Evolutionary conservation across 92 coral and sea anemone genomes (phyloP).

Genomic region (Epizoanthus rinbou): DNA sequence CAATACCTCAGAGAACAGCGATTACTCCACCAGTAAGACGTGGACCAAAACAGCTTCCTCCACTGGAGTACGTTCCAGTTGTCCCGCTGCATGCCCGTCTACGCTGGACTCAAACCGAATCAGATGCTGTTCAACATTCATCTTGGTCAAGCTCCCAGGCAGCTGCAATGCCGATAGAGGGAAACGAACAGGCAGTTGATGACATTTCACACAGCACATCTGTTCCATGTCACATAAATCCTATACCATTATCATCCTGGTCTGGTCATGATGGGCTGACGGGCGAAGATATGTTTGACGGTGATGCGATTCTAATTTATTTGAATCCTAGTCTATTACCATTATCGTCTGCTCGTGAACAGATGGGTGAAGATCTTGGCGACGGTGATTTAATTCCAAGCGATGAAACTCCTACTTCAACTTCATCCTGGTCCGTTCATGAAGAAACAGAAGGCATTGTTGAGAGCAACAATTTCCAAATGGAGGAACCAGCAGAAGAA

Average conservation of each 20-base stretch:
- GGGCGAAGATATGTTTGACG: too few relatives aligned
- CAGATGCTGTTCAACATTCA: too few relatives aligned
- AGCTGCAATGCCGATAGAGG: background rate
- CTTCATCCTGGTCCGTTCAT: background rate
- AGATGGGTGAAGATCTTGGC: background rate
- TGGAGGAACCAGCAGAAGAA: background rate
- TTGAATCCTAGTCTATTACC: too few relatives aligned
- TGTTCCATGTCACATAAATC: too few relatives aligned
- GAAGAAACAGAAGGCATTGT: too few relatives aligned
- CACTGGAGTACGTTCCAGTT: background rate
- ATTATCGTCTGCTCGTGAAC: background rate
- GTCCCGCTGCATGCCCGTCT: background rate
- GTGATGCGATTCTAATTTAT: too few relatives aligned
- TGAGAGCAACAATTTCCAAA: too few relatives aligned
- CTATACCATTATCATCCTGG: background rate
- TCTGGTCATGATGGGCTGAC: too few relatives aligned
- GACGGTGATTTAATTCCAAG: background rate
- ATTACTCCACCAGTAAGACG: background rate
- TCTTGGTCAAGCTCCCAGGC: too few relatives aligned
- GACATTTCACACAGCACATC: background rate
- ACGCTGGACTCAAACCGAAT: too few relatives aligned
- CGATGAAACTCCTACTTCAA: background rate
- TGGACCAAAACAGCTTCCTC: slow-evolving; percentile 1
- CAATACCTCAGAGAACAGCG: too few relatives aligned
- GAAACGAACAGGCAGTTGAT: background rate